These are phyloP conservation scores for Chymomyza fuscimana DNA, from an alignment of 2,888 invertebrate species.

Conservation along the genomic window DNA sequence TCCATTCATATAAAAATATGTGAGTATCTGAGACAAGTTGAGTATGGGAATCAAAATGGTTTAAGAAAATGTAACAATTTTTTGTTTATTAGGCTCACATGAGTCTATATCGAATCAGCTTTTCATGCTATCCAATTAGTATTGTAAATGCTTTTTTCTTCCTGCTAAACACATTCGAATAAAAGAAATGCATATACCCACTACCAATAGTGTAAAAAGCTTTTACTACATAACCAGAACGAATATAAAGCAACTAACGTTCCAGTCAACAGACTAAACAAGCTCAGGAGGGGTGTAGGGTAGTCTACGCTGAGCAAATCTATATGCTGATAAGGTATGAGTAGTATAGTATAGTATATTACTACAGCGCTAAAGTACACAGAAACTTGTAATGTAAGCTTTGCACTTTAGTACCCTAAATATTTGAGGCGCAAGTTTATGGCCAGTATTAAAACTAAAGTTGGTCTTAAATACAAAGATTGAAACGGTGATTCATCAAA, in stretches of 20 bases:
- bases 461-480: neutral
- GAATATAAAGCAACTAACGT: neutral
- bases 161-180: too few species aligned
- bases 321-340: neutral
- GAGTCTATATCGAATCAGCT: too few species aligned
- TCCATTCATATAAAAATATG: too few species aligned
- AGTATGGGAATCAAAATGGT: too few species aligned
- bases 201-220: neutral
- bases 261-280: neutral
- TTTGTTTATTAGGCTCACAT: too few species aligned
- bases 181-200: too few species aligned
- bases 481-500: too few species aligned
- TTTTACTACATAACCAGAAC: neutral
- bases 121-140: too few species aligned
- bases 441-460: neutral
- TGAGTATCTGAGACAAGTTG: too few species aligned
- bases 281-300: neutral
- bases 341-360: neutral
- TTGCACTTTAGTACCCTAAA: neutral
- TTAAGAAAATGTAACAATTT: too few species aligned
- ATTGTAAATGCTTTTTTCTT: too few species aligned
- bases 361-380: neutral
- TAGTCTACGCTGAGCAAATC: neutral
- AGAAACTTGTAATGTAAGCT: neutral
- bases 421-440: neutral